Conservation (phyloP, 2,888 invertebrate species). For the Amitus sp. region DNA sequence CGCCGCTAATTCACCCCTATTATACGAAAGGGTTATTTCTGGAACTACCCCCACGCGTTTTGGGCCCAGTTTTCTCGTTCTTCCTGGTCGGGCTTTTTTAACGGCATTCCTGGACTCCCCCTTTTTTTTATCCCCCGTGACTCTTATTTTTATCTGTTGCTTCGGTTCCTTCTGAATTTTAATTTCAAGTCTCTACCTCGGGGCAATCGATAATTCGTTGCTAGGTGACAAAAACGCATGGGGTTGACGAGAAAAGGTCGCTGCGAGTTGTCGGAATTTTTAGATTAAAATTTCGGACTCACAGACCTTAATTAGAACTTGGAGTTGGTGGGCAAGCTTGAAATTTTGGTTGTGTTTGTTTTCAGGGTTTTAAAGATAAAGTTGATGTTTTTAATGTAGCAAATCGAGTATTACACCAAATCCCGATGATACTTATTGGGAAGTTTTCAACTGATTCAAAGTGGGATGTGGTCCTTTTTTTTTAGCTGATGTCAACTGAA, state of each 20-base stretch:
- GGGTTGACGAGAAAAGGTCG: constrained; percentile 28
- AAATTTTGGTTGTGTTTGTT: too few species aligned
- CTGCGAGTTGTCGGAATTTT: too few species aligned
- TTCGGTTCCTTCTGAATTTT: constrained; percentile 29
- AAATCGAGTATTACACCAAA: too few species aligned
- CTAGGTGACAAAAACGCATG: constrained; percentile 41
- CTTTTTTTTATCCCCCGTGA: constrained; percentile 6
- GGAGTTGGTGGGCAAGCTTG: too few species aligned
- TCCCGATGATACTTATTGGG: too few species aligned
- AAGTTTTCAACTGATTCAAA: too few species aligned
- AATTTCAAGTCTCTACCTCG: constrained; percentile 34
- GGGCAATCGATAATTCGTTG: constrained; percentile 42
- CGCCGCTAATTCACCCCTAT: constrained; percentile 52
- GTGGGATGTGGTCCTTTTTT: too few species aligned
- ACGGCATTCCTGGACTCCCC: constrained; percentile 5
- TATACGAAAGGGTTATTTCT: constrained; percentile 50
- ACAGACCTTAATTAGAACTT: too few species aligned
- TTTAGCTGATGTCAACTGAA: too few species aligned
- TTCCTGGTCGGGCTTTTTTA: constrained; percentile 3
- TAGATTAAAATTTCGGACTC: too few species aligned
- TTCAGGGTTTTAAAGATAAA: too few species aligned
- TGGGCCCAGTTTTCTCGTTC: constrained; percentile 12
- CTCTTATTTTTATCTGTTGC: constrained; percentile 11
- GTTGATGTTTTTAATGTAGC: too few species aligned
- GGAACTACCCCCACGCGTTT: constrained; percentile 29